Evolutionary conservation across 2,113 vertebrate species (phyloP), one percentile per base, ranked within the genome.

Genomic region (Micronycteris hirsuta): DNA sequence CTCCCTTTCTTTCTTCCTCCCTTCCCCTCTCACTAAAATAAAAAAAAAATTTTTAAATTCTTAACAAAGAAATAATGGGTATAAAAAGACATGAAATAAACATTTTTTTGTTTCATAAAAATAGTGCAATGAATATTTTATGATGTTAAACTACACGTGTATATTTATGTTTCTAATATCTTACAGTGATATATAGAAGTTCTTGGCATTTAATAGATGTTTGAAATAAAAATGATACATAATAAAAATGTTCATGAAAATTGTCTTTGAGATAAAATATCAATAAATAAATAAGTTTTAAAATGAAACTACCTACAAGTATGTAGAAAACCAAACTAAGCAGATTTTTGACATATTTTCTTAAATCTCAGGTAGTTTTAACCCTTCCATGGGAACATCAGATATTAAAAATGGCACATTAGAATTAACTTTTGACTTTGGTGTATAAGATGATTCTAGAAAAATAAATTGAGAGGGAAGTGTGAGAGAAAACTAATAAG

Each of bases 351-450:
- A 36, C 41, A 36, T 10, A 45, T 43, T 67, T 95, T 92, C 20
- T 71, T 82, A 82, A 96, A 47, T 88, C 5, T 93, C n/a, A 58
- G 13, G 19, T 90, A 83, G 17, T 47, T 92, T 91, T 74, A 91
- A 80, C 11, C 17, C 3, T 94, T 96, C 15, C 12, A 9, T 87
- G 36, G 31, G n/a, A 83, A 38, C 78, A 86, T 86, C 26, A 92
- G 47, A 61, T 85, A 47, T 78, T 58, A 91, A 97, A 85, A 63
- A 65, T 80, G 68, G 41, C 31, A 92, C 71, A 36, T 84, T 78
- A 58, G 28, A 95, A 94, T 70, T 77, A 68, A 33, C 33, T 20
- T 96, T 86, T 93, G n/a, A 94, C 43, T 91, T 90, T 45, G 58
- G 45, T 52, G 4, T 92, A 41, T 93, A 31, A 67, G 56, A 38